phyloP scores from a whole-genome alignment of 2,797 vertebrate species.

The Acanthiza pusilla region DNA sequence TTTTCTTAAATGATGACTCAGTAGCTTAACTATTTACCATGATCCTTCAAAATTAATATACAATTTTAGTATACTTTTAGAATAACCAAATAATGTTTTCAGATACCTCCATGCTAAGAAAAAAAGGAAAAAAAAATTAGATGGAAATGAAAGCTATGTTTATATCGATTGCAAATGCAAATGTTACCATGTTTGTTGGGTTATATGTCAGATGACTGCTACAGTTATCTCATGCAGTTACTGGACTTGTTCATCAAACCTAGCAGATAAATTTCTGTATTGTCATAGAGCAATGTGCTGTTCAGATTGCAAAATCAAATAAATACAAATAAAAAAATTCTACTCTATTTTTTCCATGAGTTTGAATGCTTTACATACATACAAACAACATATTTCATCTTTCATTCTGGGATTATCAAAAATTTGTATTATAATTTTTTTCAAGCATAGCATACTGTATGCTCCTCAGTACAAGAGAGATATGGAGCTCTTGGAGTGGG shows the following conservation, averaged over 20 bases:
- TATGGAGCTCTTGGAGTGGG: neutral
- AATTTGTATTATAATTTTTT: neutral
- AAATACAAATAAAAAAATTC: neutral
- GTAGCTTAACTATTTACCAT: neutral
- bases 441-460: neutral
- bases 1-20: neutral
- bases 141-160: neutral
- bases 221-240: neutral
- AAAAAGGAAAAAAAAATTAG: neutral
- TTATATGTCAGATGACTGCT: neutral
- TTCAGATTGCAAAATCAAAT: neutral
- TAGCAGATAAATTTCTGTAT: neutral
- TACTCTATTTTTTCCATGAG: neutral
- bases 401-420: neutral
- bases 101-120: neutral
- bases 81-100: neutral
- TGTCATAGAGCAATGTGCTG: neutral
- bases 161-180: neutral
- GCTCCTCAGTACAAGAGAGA: neutral
- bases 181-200: neutral
- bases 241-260: neutral
- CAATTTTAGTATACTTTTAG: neutral
- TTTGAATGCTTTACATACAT: neutral
- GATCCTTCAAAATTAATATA: neutral
- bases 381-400: neutral